Evolutionary conservation across 2,888 invertebrate genomes (phyloP), one percentile per base, ranked within the genome.

Genomic region (Fragum sueziense): DNA sequence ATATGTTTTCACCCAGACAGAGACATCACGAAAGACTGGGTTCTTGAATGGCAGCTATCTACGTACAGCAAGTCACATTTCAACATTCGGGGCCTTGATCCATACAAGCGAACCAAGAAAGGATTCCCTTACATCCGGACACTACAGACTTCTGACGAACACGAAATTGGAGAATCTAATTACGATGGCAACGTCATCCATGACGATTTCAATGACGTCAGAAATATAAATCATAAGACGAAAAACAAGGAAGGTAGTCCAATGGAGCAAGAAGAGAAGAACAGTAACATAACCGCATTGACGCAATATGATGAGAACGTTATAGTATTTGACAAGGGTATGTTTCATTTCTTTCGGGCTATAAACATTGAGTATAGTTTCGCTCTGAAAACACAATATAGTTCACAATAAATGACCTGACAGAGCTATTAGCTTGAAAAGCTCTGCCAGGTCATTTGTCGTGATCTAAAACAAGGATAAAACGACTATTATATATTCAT

Each of bases 271-370:
- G 14, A 17, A 17, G 25, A 1, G 20, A 52, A 47, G 37, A 14
- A 52, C 3, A 82, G 82, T 52, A 59, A 68, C 20, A 78, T 82
- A 14, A 70, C 73, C 4, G 70, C 78, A 29, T 67, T 59, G 20
- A 67, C 70, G 0, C 78, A 74, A n/a, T 78, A 73, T 37, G 27
- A 62, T 27, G 76, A 73, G 52, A 25, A 25, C 11, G 27, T 78
- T 2, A 70, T 82, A 33, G 73, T 82, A 29, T 78, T 73, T 54
- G 82, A 82, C 34, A 41, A 73, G 31, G 82, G 82, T 81, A 70
- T 20, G 33, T 33, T 6, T 47, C n/a, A 20, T 20, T 17, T 1
- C 47, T 47, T 47, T n/a, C 1, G 17, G 2, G n/a, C 47, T 47
- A n/a, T 47, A 47, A 20, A 41, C 41, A 41, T 41, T 9, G 9